A percentile compares a stretch with the other conserved stretches of the same genome.
Evolutionary conservation across 1,140 invertebrate species (phyloP).

Genomic region (Scaptomyza graminum): DNA sequence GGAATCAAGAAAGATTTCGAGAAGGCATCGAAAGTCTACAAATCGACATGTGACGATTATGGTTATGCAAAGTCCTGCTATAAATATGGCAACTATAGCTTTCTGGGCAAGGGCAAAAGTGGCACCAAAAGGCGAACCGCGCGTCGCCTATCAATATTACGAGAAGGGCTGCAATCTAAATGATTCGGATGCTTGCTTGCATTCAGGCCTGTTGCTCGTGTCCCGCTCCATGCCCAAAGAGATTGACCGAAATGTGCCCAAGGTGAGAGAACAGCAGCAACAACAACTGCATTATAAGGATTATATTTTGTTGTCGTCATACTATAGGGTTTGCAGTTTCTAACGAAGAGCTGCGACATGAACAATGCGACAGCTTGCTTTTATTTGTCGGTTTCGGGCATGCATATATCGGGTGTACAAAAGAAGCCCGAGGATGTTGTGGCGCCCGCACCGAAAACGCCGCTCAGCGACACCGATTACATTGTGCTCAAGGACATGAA

Average conservation of each 20-base stretch:
- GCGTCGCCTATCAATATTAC: constrained; percentile 89
- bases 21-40: constrained; percentile 91
- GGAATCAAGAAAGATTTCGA: constrained; percentile 91
- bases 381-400: constrained; percentile 89
- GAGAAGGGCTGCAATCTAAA: constrained; percentile 90
- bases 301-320: no score
- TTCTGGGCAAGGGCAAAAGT: constrained; percentile 87
- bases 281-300: no score
- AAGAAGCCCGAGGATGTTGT: constrained; percentile 80
- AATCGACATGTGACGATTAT: constrained; percentile 93
- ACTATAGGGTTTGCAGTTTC: constrained; percentile 87
- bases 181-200: constrained; percentile 89
- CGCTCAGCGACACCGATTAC: constrained; percentile 83
- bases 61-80: constrained; percentile 92
- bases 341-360: constrained; percentile 89
- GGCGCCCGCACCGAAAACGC: constrained; percentile 24
- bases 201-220: constrained; percentile 89
- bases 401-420: constrained; percentile 90
- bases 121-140: constrained; percentile 84
- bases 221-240: constrained; percentile 84
- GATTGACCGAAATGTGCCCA: constrained; percentile 85
- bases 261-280: constrained; percentile 79
- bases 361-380: constrained; percentile 91
- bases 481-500: constrained; percentile 88
- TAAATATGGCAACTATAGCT: constrained; percentile 90